phyloP scores from a whole-genome alignment of 1,140 invertebrate genomes.

The Drosophila navojoa region DNA sequence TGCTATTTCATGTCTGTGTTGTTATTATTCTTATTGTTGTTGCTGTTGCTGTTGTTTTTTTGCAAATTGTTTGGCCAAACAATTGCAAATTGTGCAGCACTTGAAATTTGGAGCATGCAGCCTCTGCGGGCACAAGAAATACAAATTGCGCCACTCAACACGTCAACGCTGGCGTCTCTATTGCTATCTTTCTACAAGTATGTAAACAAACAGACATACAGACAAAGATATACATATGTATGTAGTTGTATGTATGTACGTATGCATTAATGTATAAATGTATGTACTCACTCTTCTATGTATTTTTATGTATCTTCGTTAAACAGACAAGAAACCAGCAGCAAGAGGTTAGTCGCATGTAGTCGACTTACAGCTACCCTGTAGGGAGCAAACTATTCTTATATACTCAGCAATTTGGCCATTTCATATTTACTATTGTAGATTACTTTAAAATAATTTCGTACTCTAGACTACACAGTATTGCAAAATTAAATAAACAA shows the following conservation, averaged over 20 bases:
- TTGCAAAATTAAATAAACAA: not conserved
- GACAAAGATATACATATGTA: not conserved
- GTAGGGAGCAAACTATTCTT: not conserved
- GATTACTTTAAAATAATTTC: too few relatives aligned
- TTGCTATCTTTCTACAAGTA: conserved; percentile 15
- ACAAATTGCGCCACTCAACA: conserved; percentile 36
- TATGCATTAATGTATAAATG: not conserved
- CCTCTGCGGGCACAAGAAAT: conserved; percentile 20
- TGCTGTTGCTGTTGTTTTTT: conserved; percentile 25
- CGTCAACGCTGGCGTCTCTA: conserved; percentile 7
- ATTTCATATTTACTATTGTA: not conserved
- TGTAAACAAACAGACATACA: conserved; percentile 4
- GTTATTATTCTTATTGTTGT: conserved; percentile 8
- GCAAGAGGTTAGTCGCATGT: not conserved
- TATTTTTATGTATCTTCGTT: conserved; percentile 7
- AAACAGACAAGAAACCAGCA: not conserved
- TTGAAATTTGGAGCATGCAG: conserved; percentile 48
- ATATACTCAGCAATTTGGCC: not conserved
- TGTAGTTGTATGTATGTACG: not conserved
- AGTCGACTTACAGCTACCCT: conserved; percentile 1
- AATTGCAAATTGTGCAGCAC: conserved; percentile 63
- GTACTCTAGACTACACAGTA: not conserved
- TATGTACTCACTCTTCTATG: not conserved
- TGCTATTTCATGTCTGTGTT: conserved; percentile 9
- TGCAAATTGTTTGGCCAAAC: conserved; percentile 65